Base-by-base conservation (phyloP, 2,113 vertebrate species). In the Neolamprologus ventralis region DNA sequence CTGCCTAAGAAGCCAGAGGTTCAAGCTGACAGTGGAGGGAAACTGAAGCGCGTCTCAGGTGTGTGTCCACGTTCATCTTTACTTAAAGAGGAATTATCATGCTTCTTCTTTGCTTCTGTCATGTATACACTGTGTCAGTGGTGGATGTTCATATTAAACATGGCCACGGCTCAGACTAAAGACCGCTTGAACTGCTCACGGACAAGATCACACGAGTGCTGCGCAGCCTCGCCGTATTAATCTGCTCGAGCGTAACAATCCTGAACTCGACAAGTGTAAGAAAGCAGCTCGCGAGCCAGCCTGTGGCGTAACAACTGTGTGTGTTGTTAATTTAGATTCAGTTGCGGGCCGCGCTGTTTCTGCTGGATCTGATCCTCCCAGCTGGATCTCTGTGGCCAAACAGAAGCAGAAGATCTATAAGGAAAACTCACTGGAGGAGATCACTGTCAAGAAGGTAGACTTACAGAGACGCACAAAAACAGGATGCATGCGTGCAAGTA, bases 321-420 rank as follows among this genome's bases (percentile, higher is more conserved):
- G 33, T 87, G 71, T 78, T 65, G 23, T 81, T 78, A 82, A 87
- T 84, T 40, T 91, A 96, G 95, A 95, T 3, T 71, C 84, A 12
- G 58, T 88, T 28, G 33, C 83, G 26, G 85, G 51, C 57, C 80
- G 7, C 4, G 80, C 73, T 35, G 80, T 84, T 71, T 94, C 93
- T 84, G 80, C 9, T 47, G 45, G 65, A 16, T 31, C 92, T 3
- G 90, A 95, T 49, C 94, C 97, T 88, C 97, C 97, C 78, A 92
- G 94, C 78, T 99, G 97, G 97, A 89, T 98, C 81, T 97, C 96
- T 13, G 31, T 97, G 94, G 96, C 97, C 88, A 98, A 97, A 92
- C 96, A 97, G 82, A 98, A 96, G 80, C 97, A 97, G 87, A 98
- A 89, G 86, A 89, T 96, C 90, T 97, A 97, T 87, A 96, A 95